These are phyloP conservation scores for Microcebus tavaratra DNA, from an alignment of 2,113 vertebrate species.

Conservation along the genomic window DNA sequence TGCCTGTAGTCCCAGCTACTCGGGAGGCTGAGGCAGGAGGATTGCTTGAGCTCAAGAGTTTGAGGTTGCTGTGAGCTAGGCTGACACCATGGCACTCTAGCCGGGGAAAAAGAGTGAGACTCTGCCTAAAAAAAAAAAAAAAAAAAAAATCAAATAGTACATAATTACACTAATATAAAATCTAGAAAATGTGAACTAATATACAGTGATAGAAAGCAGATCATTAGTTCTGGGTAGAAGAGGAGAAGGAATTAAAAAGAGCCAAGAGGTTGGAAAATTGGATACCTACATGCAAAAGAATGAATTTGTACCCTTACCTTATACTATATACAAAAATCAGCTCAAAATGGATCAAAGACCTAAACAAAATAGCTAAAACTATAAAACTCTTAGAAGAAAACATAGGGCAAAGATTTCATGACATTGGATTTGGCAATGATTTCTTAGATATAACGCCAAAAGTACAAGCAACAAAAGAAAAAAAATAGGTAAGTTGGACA, in stretches of 20 bases:
- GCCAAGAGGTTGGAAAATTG: not conserved
- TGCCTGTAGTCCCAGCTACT: no score
- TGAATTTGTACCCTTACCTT: not conserved
- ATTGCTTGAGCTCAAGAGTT: no score
- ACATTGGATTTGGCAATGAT: not conserved
- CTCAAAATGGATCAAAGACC: not conserved
- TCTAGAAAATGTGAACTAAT: not conserved
- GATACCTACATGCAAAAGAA: not conserved
- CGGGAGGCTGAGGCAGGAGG: no score
- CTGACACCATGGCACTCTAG: no score
- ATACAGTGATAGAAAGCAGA: not conserved
- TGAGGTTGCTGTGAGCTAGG: no score
- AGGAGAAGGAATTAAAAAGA: not conserved
- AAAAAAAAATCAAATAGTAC: not conserved
- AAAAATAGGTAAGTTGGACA: not conserved
- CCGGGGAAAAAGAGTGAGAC: no score
- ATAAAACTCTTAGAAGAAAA: not conserved
- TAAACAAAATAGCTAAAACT: not conserved
- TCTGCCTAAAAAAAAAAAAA: no score
- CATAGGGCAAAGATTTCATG: not conserved
- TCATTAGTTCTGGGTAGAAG: not conserved
- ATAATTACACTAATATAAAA: not conserved
- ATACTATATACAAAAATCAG: not conserved
- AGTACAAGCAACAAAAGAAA: not conserved
- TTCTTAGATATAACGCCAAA: not conserved